Evolutionary conservation across 1,140 invertebrate genomes (phyloP).

Genomic region (Ips nitidus): DNA sequence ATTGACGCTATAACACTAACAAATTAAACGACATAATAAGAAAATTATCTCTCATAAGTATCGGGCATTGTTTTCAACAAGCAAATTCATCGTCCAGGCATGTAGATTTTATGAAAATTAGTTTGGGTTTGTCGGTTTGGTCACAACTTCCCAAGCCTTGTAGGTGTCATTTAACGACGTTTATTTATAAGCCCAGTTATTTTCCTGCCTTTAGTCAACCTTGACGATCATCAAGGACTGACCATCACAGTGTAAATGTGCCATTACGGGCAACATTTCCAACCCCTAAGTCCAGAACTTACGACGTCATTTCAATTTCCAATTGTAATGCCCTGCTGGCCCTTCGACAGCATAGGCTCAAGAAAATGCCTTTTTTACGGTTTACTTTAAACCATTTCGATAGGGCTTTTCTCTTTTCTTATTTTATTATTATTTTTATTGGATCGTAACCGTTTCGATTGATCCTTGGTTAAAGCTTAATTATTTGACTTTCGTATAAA

Average conservation of each 20-base stretch:
- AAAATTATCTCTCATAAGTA: slow-evolving; percentile 21
- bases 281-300: slow-evolving; percentile 46
- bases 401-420: slow-evolving; percentile 29
- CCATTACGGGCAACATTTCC: slow-evolving; percentile 47
- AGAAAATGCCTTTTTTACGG: slow-evolving; percentile 44
- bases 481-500: slow-evolving; percentile 31
- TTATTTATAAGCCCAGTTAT: slow-evolving; percentile 5
- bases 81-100: slow-evolving; percentile 13
- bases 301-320: slow-evolving; percentile 51
- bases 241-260: slow-evolving; percentile 47
- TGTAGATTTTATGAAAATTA: slow-evolving; percentile 23
- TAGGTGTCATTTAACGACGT: slow-evolving; percentile 12
- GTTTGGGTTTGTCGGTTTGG: slow-evolving; percentile 9
- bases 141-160: background rate
- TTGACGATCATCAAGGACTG: slow-evolving; percentile 29
- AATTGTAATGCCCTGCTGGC: slow-evolving; percentile 45
- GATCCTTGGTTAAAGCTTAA: slow-evolving; percentile 37
- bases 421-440: slow-evolving; percentile 45
- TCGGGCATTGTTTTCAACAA: slow-evolving; percentile 22
- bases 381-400: slow-evolving; percentile 42
- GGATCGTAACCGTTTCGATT: slow-evolving; percentile 38
- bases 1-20: slow-evolving; percentile 16
- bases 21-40: slow-evolving; percentile 20
- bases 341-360: slow-evolving; percentile 37
- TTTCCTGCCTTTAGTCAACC: background rate